phyloP scores from a whole-genome alignment of 2,113 vertebrate species.

The Acrocephalus kingi region DNA sequence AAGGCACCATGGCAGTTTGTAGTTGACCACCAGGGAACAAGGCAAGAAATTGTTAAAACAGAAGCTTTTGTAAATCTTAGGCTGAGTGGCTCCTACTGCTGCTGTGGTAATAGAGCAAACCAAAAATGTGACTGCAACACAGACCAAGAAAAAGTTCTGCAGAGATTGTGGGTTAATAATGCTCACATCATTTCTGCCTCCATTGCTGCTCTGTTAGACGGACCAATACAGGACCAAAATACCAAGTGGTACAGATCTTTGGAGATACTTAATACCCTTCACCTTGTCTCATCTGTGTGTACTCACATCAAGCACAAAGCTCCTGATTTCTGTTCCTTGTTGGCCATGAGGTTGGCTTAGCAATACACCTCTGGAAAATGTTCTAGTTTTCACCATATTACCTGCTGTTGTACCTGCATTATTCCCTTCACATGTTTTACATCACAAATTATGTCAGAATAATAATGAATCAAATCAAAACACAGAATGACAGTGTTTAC shows the following conservation, averaged over 20 bases:
- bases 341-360: background rate
- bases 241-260: background rate
- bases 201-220: background rate
- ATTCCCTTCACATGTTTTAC: background rate
- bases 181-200: background rate
- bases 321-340: background rate
- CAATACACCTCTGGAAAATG: background rate
- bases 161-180: background rate
- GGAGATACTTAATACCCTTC: background rate
- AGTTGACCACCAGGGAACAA: background rate
- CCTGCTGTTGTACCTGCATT: background rate
- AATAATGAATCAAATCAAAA: conserved; percentile 17
- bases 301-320: background rate
- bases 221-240: background rate
- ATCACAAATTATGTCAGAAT: background rate
- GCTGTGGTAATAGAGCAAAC: background rate
- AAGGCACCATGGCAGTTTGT: background rate
- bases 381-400: background rate
- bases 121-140: background rate
- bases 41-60: background rate
- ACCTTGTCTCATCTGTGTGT: background rate
- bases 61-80: background rate
- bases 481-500: background rate
- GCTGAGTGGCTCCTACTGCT: background rate
- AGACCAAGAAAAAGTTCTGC: background rate